Conservation (phyloP, 53 echinoderm and acorn worm genomes). For the Temnopleurus reevesii region DNA sequence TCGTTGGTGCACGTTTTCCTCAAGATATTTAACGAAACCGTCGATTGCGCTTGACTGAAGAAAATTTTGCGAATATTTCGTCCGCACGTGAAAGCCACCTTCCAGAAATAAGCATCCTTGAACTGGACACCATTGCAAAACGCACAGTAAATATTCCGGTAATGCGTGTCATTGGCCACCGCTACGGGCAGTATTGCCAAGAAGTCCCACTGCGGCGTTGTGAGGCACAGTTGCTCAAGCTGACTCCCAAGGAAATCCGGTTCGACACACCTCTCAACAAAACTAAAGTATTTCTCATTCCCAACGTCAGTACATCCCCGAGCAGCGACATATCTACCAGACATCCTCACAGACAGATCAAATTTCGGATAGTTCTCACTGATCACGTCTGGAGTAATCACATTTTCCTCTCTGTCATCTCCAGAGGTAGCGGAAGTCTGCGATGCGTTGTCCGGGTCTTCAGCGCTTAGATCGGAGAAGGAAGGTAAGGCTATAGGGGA, state of each 20-base stretch:
- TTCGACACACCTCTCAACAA: not conserved
- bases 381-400: not conserved
- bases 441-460: not conserved
- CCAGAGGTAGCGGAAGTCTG: not conserved
- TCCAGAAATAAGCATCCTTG: slow-evolving; percentile 7
- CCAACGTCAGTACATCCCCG: not conserved
- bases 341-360: not conserved
- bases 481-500: not conserved
- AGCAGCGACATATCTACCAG: not conserved
- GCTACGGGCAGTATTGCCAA: not conserved
- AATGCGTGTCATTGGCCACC: slow-evolving; percentile 19
- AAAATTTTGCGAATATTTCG: too few species aligned
- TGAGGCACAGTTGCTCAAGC: not conserved
- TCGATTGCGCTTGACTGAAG: not conserved
- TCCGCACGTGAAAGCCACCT: not conserved
- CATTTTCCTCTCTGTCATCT: not conserved
- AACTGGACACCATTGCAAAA: slow-evolving; percentile 10
- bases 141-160: slow-evolving; percentile 43
- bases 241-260: not conserved
- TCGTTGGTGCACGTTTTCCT: not conserved
- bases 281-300: not conserved
- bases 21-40: not conserved
- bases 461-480: not conserved
- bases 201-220: not conserved
- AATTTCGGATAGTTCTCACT: not conserved